Evolutionary conservation across 2,888 invertebrate genomes (phyloP), one percentile per base, ranked within the genome.

Genomic region (Digitonthophagus gazella): DNA sequence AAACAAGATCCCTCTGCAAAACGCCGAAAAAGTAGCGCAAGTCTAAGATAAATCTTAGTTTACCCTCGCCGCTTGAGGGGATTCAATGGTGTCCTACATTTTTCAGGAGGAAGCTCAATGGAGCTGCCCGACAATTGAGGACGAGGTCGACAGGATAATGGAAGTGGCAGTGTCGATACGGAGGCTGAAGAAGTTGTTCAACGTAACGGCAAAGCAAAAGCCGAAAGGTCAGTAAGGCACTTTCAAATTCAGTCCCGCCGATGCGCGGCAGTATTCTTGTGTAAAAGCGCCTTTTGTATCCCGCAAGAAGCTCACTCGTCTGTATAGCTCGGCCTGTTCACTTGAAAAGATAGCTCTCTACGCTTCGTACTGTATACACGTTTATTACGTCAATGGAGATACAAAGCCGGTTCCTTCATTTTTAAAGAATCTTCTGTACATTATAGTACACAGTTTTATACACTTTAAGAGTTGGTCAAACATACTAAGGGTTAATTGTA

Each of bases 131-230:
- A 18, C 63, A 20, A 67, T 83, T 54, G 83, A 83, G 72, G 69
- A 74, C 14, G 75, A 79, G 4, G 76, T 83, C 1, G 75, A 78
- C 16, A 71, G 73, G n/a, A 70, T 80, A 4, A 69, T 81, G 72
- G 79, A 81, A 22, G 72, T 78, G 0, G 79, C 81, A 6, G 75
- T 76, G 11, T 78, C 78, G 5, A 78, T 83, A 44, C 74, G 83
- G 66, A 75, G 83, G 69, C 69, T 83, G 28, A 82, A 80, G 71
- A 82, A 80, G 69, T 72, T 78, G n/a, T 82, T 83, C 73, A 79
- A 80, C 66, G 74, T 83, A 5, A 77, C 76, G 3, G 76, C 74
- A 16, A 82, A 81, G 71, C 78, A 80, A 67, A 75, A 78, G 68
- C 78, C 81, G 8, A 72, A 79, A 76, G 81, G 82, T 82, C 73